Base-by-base conservation (phyloP, 2,888 invertebrate species). In the Xestoiulus laeticollis region DNA sequence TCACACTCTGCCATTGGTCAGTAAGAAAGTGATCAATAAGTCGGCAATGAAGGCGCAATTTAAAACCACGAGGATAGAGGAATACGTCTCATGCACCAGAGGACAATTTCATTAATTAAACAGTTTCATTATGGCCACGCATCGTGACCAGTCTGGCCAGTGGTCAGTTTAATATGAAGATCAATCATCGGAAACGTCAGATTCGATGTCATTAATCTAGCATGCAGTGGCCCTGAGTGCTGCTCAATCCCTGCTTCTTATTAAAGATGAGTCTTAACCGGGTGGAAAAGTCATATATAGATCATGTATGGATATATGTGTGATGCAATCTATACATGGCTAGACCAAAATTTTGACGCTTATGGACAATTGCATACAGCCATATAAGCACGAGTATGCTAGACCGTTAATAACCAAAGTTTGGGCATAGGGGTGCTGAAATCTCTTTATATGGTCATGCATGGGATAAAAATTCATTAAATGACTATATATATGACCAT, bases 101-200 rank as follows among this genome's bases (percentile, higher is more conserved):
- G 26, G 68, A 10, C 68, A 68, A 68, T 68, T 68, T 68, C 68
- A 68, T 68, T 68, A 68, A 68, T 68, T 68, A 68, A 68, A 22
- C 26, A 8, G 0, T 59, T 5, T 48, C 48, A 48, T 48, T 48
- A 68, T 10, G 26, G 68, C 68, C 22, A 1, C n/a, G n/a, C n/a
- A 3, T 3, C n/a, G 59, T 2, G 59, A n/a, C 68, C 26, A n/a
- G 68, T n/a, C 68, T 68, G 68, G 22, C 22, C 68, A 68, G 68
- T 68, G 68, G 68, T 68, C 68, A 68, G 68, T 12, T n/a, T 26
- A 22, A 26, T 68, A n/a, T 26, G 5, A 68, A 68, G 16, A 48
- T 48, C 48, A 48, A 68, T 68, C 26, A 26, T n/a, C n/a, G n/a
- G 3, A 26, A 68, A 26, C 68, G 22, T 68, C 68, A 48, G n/a